These are phyloP conservation scores for Amblyjoppa proteus DNA, from an alignment of 2,888 invertebrate species.

Conservation along the genomic window DNA sequence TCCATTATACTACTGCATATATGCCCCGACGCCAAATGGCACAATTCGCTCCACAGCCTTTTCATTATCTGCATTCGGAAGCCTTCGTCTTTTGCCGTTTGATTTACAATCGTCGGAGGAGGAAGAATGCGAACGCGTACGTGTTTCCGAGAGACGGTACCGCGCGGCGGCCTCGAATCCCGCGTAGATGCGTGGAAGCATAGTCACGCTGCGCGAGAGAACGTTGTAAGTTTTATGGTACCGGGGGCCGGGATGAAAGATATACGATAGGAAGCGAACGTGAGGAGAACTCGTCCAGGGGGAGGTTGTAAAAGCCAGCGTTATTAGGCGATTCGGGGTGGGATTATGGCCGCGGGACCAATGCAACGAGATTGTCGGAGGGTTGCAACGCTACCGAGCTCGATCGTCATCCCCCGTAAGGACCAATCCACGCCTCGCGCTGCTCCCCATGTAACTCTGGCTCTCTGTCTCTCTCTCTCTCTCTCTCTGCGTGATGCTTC, in stretches of 20 bases:
- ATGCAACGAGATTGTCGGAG: slow-evolving; percentile 60
- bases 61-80: slow-evolving; percentile 61
- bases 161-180: slow-evolving; percentile 7
- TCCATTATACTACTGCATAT: slow-evolving; percentile 7
- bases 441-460: slow-evolving; percentile 14
- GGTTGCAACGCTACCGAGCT: slow-evolving; percentile 55
- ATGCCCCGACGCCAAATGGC: slow-evolving; percentile 28
- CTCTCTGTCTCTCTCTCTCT: background rate
- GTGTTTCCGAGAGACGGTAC: slow-evolving; percentile 36
- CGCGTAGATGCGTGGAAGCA: slow-evolving; percentile 39
- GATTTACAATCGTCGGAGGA: slow-evolving; percentile 61
- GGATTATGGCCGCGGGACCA: slow-evolving; percentile 65
- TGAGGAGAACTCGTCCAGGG: slow-evolving; percentile 70
- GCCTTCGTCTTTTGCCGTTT: slow-evolving; percentile 47
- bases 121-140: slow-evolving; percentile 48
- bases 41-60: slow-evolving; percentile 52
- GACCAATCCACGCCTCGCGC: slow-evolving; percentile 63
- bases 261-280: slow-evolving; percentile 65
- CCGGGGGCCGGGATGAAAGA: slow-evolving; percentile 58
- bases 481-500: slow-evolving; percentile 19
- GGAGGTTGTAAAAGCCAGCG: slow-evolving; percentile 73
- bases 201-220: slow-evolving; percentile 38
- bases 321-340: slow-evolving; percentile 67
- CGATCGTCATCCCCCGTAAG: slow-evolving; percentile 56
- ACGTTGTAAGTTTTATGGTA: slow-evolving; percentile 66